Evolutionary conservation across 2,888 invertebrate species (phyloP).

Genomic region (Sinotaia quadrata): DNA sequence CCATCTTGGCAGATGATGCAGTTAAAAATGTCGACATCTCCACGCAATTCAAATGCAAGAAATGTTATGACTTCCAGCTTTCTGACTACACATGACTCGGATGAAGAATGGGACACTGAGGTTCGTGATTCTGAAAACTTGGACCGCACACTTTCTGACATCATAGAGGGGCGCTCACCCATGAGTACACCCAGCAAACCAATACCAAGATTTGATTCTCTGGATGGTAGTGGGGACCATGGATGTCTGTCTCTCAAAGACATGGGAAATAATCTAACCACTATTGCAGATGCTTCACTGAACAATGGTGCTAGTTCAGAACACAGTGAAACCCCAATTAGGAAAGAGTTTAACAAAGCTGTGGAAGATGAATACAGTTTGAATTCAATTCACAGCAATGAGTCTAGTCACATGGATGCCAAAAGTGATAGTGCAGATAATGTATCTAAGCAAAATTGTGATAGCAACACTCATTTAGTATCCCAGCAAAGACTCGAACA

Average conservation of each 20-base stretch:
- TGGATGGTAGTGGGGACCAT: slow-evolving; percentile 1
- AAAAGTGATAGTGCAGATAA: too few species aligned
- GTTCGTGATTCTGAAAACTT: slow-evolving; percentile 61
- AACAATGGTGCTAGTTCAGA: too few species aligned
- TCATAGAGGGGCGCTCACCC: slow-evolving; percentile 55
- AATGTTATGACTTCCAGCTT: slow-evolving; percentile 42
- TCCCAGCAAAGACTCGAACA: too few species aligned
- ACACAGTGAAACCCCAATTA: too few species aligned
- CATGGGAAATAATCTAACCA: not conserved
- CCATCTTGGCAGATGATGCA: slow-evolving; percentile 67
- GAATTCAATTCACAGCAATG: too few species aligned
- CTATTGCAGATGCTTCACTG: not conserved
- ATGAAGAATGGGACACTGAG: slow-evolving; percentile 54
- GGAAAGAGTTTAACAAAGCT: too few species aligned
- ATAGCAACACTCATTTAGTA: too few species aligned
- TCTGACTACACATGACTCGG: slow-evolving; percentile 46
- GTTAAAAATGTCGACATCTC: slow-evolving; percentile 59
- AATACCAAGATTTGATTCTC: slow-evolving; percentile 2
- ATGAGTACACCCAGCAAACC: slow-evolving; percentile 11
- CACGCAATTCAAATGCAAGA: slow-evolving; percentile 25
- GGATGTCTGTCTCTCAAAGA: not conserved
- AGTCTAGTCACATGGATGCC: too few species aligned
- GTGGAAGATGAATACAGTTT: too few species aligned
- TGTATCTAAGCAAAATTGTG: too few species aligned
- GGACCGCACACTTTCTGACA: slow-evolving; percentile 61